Evolutionary conservation across 2,888 invertebrate species (phyloP).

Genomic region (Eupithecia pulchellata): DNA sequence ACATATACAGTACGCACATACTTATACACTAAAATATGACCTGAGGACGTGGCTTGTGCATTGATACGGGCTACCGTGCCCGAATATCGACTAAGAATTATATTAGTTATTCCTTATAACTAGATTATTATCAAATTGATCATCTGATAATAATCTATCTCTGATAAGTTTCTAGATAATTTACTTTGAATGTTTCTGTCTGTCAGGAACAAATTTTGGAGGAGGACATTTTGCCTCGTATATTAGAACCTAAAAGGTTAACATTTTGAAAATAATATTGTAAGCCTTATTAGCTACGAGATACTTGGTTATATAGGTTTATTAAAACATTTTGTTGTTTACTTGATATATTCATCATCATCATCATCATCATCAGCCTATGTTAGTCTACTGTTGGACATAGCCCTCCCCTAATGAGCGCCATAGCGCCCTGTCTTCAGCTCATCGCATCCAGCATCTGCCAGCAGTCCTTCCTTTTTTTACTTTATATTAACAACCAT

Average conservation of each 20-base stretch:
- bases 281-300: no score
- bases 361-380: no score
- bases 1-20: neutral
- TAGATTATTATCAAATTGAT: neutral
- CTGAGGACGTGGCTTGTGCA: neutral
- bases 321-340: no score
- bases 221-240: neutral
- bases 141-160: no score
- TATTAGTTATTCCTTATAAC: neutral
- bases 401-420: no score
- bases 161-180: neutral
- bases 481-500: no score
- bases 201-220: conserved; percentile 5
- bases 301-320: no score
- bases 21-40: neutral
- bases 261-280: neutral
- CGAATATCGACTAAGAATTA: neutral
- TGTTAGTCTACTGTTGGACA: no score
- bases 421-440: no score
- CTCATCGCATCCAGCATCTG: no score
- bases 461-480: no score
- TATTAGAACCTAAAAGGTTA: neutral
- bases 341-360: no score
- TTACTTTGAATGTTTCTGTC: conserved; percentile 2
- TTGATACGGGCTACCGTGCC: neutral